These are phyloP conservation scores for Darwinula stevensoni DNA, from an alignment of 2,888 invertebrate species.

Conservation along the genomic window DNA sequence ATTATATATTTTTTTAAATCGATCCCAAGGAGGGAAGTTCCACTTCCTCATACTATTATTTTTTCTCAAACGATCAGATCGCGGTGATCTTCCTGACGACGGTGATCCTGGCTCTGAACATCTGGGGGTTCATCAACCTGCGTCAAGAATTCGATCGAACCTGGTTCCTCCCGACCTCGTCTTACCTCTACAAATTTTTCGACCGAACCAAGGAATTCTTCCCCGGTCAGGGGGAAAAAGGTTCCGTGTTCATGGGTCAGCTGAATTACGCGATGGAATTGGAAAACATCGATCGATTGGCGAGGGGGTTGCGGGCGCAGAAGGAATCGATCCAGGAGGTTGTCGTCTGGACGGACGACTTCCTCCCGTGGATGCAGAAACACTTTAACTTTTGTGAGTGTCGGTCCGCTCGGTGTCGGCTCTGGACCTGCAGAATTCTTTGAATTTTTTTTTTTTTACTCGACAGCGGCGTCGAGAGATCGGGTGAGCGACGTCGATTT, in stretches of 20 bases:
- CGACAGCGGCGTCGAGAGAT: constrained; percentile 11
- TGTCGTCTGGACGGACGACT: neutral
- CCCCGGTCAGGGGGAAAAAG: constrained; percentile 30
- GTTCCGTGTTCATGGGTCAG: constrained; percentile 31
- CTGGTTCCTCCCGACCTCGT: constrained; percentile 43
- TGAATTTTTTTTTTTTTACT: constrained; percentile 1
- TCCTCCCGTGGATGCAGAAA: neutral
- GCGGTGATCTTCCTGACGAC: constrained; percentile 28
- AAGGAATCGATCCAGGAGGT: neutral
- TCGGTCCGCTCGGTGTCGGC: too few relatives aligned
- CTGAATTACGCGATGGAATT: constrained; percentile 32
- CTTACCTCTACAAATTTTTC: constrained; percentile 31
- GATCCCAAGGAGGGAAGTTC: neutral
- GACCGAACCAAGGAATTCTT: constrained; percentile 26
- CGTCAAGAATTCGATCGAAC: constrained; percentile 46
- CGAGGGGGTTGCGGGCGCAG: neutral
- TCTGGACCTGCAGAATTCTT: too few relatives aligned
- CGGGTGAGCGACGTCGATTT: constrained; percentile 25
- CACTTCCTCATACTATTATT: constrained; percentile 7
- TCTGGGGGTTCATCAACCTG: constrained; percentile 28
- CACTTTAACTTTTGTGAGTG: too few relatives aligned
- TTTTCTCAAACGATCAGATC: constrained; percentile 16
- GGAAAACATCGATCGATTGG: constrained; percentile 3
- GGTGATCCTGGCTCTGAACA: constrained; percentile 26
- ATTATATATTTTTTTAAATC: neutral